Conservation (phyloP, 2,113 vertebrate genomes). For the Engraulis encrasicolus region DNA sequence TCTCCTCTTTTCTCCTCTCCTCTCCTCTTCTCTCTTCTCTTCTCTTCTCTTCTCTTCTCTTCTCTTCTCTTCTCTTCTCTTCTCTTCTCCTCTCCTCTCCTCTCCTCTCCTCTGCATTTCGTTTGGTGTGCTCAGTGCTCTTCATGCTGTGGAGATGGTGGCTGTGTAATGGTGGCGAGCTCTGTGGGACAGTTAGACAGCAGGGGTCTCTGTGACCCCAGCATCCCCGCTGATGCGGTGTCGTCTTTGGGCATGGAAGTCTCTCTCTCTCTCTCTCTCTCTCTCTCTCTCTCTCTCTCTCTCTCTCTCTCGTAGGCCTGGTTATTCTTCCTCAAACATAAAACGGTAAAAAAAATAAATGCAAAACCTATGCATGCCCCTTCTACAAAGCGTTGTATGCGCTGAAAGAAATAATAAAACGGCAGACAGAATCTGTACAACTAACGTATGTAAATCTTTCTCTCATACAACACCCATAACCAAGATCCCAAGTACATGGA, state of each 20-base stretch:
- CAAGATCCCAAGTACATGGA: constrained; percentile 7
- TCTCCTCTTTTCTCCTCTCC: no score
- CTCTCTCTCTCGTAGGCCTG: no score
- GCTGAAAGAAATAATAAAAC: background rate
- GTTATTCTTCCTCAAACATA: background rate
- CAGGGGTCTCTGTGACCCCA: constrained; percentile 8
- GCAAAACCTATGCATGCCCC: background rate
- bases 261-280: no score
- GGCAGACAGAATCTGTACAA: background rate
- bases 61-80: no score
- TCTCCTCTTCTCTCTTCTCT: no score
- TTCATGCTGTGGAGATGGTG: background rate
- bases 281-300: no score
- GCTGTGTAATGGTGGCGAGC: background rate
- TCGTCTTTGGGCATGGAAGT: background rate
- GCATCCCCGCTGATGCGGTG: background rate
- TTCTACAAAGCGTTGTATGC: background rate
- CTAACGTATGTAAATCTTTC: background rate
- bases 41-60: no score
- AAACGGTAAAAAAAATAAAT: background rate
- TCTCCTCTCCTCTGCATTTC: constrained; percentile 26
- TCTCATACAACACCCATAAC: background rate
- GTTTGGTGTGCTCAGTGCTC: constrained; percentile 17
- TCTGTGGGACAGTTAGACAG: background rate
- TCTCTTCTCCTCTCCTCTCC: constrained; percentile 56